Conservation (phyloP, 2,888 invertebrate species). For the Aspidapion aeneum region DNA sequence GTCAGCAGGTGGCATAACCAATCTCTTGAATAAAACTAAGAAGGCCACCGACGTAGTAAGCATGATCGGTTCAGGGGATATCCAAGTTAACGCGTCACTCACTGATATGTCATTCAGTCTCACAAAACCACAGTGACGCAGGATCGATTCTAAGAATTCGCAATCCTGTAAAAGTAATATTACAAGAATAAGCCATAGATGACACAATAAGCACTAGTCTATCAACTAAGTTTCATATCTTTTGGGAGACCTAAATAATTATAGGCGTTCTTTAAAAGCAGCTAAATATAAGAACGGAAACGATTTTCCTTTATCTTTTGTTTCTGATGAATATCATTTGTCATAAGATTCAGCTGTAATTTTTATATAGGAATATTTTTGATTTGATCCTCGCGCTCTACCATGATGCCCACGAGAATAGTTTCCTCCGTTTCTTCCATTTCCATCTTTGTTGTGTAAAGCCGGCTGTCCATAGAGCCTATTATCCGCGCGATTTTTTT, state of each 20-base stretch:
- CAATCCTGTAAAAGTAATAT: constrained; percentile 39
- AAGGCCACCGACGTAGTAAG: constrained; percentile 51
- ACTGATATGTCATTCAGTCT: constrained; percentile 57
- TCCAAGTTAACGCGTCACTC: constrained; percentile 64
- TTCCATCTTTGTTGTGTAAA: too few species aligned
- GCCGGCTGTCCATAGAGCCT: too few species aligned
- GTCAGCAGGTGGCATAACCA: constrained; percentile 32
- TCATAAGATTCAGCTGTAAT: too few species aligned
- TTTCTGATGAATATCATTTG: too few species aligned
- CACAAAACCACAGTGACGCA: constrained; percentile 68
- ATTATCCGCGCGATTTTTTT: too few species aligned
- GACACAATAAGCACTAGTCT: neutral
- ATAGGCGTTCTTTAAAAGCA: too few species aligned
- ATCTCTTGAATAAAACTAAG: constrained; percentile 50
- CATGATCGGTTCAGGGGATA: constrained; percentile 72
- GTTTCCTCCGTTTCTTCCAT: too few species aligned
- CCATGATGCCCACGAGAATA: too few species aligned
- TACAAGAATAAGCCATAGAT: neutral
- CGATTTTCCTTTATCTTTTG: too few species aligned
- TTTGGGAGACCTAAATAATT: too few species aligned
- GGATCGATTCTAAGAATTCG: constrained; percentile 56
- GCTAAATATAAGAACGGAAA: neutral
- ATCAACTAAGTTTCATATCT: neutral
- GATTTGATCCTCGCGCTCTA: too few species aligned
- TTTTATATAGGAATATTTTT: too few species aligned